Base-by-base conservation (phyloP, 2,797 vertebrate genomes). In the Sphaeramia orbicularis region DNA sequence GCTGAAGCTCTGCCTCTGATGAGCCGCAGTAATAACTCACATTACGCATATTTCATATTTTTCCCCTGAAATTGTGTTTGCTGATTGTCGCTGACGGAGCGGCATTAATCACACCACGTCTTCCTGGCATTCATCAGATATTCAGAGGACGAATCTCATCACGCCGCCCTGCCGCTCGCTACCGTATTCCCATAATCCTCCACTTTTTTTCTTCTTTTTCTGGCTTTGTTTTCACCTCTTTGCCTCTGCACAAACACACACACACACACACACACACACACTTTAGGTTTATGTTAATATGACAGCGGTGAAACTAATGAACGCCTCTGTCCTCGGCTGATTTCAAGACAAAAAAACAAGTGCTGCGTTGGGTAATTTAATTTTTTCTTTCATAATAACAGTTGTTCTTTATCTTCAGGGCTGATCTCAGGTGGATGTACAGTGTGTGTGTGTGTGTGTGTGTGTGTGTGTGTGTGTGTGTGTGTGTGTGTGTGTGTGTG, bases 141-240 rank as follows among this genome's bases (percentile, higher is more conserved):
- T 83, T 79, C 76, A 76, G 44, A 48, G 37, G 65, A 66, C 19
- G 55, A 40, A 67, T 76, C 69, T 59, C 57, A 76, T 79, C 72
- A 70, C 44, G 56, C 40, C 52, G n/a, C 60, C 66, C 52, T 4
- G 61, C 36, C 52, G 55, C 75, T 66, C 13, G 44, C 57, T 43
- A 21, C 64, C 65, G 56, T 56, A 55, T 65, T 60, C 45, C 56
- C 71, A 21, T 76, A 66, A 73, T 79, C 69, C 76, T 45, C 41
- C 19, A 53, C 40, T 65, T 42, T 45, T n/a, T n/a, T n/a, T n/a
- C n/a, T n/a, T n/a, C n/a, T n/a, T n/a, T n/a, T n/a, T n/a, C 54
- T 30, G 3, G 13, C 30, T 48, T 40, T 48, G 38, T 54, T 45
- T 59, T 57, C 54, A 47, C 61, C 36, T 57, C 18, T 50, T 44